phyloP scores from a whole-genome alignment of 2,888 invertebrate genomes.

The Crematogaster levior region DNA sequence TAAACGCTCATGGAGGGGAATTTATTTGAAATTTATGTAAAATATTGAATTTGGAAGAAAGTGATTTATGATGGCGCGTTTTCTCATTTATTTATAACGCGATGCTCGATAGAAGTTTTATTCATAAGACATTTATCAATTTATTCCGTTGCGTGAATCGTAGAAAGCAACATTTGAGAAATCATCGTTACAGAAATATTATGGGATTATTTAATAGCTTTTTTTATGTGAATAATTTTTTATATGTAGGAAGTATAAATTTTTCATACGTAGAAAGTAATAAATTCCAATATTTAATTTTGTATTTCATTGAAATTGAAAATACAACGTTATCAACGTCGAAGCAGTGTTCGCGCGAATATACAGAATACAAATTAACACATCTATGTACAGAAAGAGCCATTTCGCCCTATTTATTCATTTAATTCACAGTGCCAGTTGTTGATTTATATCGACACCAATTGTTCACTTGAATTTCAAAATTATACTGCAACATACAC shows the following conservation, averaged over 20 bases:
- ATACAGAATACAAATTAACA: not conserved
- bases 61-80: not conserved
- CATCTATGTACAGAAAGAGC: not conserved
- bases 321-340: not conserved
- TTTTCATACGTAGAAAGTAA: not conserved
- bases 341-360: not conserved
- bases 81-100: not conserved
- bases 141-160: not conserved
- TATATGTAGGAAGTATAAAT: not conserved
- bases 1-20: not conserved
- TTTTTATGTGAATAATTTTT: not conserved
- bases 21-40: not conserved
- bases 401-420: not conserved
- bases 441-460: not conserved
- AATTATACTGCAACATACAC: slow-evolving; percentile 29
- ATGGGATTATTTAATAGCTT: not conserved
- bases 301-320: not conserved
- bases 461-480: slow-evolving; percentile 12
- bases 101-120: not conserved
- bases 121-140: not conserved
- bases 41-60: not conserved
- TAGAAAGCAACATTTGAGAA: not conserved
- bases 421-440: not conserved
- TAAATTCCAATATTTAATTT: not conserved
- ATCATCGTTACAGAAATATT: not conserved